Conservation (phyloP, 2,113 vertebrate genomes). For the Dasypus novemcinctus region DNA sequence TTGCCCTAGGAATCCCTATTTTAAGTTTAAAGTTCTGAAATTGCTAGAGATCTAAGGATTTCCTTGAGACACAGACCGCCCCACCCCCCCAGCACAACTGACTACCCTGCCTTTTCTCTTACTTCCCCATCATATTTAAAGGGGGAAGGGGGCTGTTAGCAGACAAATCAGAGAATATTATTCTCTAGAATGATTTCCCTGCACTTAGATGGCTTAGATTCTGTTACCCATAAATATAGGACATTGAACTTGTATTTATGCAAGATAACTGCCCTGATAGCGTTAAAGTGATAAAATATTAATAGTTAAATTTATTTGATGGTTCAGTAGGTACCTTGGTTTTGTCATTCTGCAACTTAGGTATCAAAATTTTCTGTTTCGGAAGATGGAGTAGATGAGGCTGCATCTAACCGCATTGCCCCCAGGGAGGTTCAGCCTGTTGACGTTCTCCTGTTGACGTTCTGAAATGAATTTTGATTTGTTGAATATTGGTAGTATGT, state of each 20-base stretch:
- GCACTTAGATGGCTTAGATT: constrained; percentile 11
- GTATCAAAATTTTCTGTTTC: not conserved
- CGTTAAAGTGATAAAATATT: not conserved
- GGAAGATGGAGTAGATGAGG: not conserved
- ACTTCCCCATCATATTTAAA: not conserved
- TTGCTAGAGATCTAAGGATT: not conserved
- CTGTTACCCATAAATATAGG: not conserved
- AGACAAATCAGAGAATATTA: not conserved
- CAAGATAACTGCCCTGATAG: not conserved
- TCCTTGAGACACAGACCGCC: not conserved
- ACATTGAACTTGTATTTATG: not conserved
- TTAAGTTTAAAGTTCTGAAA: not conserved
- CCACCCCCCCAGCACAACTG: not conserved
- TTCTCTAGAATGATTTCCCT: not conserved
- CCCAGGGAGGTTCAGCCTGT: not conserved
- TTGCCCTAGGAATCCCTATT: not conserved
- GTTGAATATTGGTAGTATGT: not conserved
- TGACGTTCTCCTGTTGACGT: not conserved
- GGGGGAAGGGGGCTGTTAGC: not conserved
- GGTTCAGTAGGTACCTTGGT: not conserved
- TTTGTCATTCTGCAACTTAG: not conserved
- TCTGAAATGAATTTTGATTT: constrained; percentile 13
- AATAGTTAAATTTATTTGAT: not conserved
- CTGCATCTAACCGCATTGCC: not conserved
- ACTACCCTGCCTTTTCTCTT: not conserved